Conservation (phyloP, 2,797 vertebrate genomes). For the Spheniscus humboldti region DNA sequence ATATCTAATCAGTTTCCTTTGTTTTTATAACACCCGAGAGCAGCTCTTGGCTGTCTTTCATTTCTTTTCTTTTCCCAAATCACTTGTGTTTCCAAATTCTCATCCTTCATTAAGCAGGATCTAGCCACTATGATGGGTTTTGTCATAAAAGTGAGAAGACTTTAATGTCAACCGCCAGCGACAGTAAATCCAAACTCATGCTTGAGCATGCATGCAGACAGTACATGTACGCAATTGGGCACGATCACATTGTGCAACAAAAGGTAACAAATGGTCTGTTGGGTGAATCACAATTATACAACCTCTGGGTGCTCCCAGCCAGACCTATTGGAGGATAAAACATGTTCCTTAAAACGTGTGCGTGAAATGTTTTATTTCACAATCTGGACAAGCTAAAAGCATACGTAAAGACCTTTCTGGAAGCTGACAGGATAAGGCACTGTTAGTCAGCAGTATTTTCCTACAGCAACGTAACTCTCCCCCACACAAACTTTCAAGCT, state of each 20-base stretch:
- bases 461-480: neutral
- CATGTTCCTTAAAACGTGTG: neutral
- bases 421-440: neutral
- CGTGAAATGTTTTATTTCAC: neutral
- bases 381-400: neutral
- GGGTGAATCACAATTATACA: neutral
- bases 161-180: neutral
- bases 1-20: neutral
- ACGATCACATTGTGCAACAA: neutral
- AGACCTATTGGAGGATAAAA: neutral
- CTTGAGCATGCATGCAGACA: too few species aligned
- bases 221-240: fast-evolving
- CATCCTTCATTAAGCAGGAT: neutral
- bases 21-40: neutral
- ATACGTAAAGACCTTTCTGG: neutral
- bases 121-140: neutral
- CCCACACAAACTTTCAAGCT: neutral
- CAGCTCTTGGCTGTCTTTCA: neutral
- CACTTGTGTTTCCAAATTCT: neutral
- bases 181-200: neutral
- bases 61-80: neutral
- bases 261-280: neutral
- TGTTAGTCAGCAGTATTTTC: neutral
- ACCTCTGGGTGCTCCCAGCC: neutral
- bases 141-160: neutral